Evolutionary conservation across 2,888 invertebrate genomes (phyloP).

Genomic region (Bhutanitis thaidina): DNA sequence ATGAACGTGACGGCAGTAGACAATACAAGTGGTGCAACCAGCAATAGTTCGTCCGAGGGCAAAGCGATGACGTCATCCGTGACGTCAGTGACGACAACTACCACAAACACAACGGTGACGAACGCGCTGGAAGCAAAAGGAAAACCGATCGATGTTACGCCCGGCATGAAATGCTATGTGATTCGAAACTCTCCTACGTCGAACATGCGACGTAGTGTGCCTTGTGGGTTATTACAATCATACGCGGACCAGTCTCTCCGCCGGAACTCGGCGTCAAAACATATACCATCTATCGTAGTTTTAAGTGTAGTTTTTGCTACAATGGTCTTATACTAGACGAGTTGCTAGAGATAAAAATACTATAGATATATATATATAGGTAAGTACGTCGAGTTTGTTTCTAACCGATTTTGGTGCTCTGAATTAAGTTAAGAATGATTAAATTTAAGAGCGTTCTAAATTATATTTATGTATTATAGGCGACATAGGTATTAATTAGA

Average conservation of each 20-base stretch:
- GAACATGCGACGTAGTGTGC: constrained; percentile 52
- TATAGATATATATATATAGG: no score
- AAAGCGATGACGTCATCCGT: constrained; percentile 45
- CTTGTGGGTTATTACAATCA: constrained; percentile 59
- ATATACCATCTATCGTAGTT: constrained; percentile 47
- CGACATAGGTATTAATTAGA: no score
- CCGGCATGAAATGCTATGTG: constrained; percentile 64
- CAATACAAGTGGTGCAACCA: constrained; percentile 29
- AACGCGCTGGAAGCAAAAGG: constrained; percentile 70
- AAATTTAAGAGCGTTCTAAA: no score
- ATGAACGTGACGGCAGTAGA: constrained; percentile 27
- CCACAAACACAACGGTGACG: constrained; percentile 54
- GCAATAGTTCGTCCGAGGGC: constrained; percentile 26
- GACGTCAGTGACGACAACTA: constrained; percentile 40
- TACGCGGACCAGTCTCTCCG: constrained; percentile 59
- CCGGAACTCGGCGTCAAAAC: constrained; percentile 48
- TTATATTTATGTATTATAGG: no score
- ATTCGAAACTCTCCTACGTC: constrained; percentile 43
- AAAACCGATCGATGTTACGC: constrained; percentile 56
- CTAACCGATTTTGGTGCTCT: no score
- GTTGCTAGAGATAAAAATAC: no score
- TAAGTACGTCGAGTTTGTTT: no score
- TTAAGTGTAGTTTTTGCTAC: constrained; percentile 35
- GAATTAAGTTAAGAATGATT: no score
- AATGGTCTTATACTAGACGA: constrained; percentile 23